These are phyloP conservation scores for Bos indicus DNA, from an alignment of 2,113 vertebrate genomes.

Conservation along the genomic window DNA sequence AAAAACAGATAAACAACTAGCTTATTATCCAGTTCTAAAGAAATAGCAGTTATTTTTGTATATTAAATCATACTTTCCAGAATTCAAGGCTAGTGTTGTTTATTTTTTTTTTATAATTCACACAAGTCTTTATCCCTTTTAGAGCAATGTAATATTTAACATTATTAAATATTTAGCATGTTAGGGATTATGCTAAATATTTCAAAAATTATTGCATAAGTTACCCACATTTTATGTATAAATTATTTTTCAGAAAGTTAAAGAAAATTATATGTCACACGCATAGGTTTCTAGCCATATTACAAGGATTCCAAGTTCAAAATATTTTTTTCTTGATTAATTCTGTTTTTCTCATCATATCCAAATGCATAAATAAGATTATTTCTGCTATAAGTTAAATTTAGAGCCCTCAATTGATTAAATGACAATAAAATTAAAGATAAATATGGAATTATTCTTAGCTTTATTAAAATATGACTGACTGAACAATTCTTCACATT, in stretches of 20 bases:
- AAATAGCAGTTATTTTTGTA: background rate
- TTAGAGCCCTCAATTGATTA: background rate
- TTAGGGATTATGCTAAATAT: background rate
- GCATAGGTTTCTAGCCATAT: background rate
- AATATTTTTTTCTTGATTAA: background rate
- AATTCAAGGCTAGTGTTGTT: background rate
- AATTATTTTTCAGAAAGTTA: background rate
- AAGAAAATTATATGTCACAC: background rate
- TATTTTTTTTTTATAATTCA: background rate
- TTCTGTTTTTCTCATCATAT: background rate
- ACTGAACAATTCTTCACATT: background rate
- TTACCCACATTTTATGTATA: background rate
- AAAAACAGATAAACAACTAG: background rate
- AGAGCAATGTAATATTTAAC: background rate
- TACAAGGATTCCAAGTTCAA: background rate
- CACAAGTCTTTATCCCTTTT: background rate
- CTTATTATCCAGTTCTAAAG: background rate
- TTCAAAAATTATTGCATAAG: background rate
- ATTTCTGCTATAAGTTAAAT: background rate
- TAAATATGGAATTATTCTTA: background rate
- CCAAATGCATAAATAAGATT: background rate
- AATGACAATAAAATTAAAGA: background rate
- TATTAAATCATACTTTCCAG: background rate
- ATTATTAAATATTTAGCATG: background rate
- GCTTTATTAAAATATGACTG: background rate